Conservation (phyloP, 2,797 vertebrate species). For the Lemur catta region DNA sequence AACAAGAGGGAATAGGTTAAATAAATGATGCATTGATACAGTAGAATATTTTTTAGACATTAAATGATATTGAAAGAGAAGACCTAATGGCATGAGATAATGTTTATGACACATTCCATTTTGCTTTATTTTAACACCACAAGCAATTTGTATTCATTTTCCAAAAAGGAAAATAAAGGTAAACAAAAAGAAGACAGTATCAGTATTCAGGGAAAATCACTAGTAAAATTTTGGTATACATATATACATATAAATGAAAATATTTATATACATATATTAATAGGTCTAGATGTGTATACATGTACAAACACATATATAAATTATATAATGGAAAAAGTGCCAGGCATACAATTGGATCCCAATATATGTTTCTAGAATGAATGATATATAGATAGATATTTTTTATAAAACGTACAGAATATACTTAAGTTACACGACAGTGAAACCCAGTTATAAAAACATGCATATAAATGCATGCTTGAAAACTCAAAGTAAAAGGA, state of each 20-base stretch:
- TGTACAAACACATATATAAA: background rate
- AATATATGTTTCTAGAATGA: background rate
- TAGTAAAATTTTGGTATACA: background rate
- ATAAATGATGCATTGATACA: background rate
- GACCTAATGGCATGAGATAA: background rate
- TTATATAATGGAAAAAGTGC: background rate
- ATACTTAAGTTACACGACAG: background rate
- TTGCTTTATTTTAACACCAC: constrained; percentile 29
- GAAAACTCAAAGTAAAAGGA: background rate
- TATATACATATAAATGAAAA: background rate
- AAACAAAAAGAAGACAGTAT: background rate
- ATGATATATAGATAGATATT: background rate
- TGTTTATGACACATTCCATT: background rate
- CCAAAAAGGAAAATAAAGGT: background rate
- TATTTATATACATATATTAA: background rate
- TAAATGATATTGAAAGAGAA: background rate
- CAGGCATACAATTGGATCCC: background rate
- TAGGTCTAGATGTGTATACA: background rate
- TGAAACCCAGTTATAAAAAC: background rate
- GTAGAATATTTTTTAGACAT: background rate
- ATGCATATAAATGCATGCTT: background rate
- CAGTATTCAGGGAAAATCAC: background rate
- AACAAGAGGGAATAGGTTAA: background rate
- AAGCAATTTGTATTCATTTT: constrained; percentile 7
- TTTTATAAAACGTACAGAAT: background rate